These are phyloP conservation scores for Champsocephalus esox DNA, from an alignment of 2,797 vertebrate genomes.

Conservation along the genomic window DNA sequence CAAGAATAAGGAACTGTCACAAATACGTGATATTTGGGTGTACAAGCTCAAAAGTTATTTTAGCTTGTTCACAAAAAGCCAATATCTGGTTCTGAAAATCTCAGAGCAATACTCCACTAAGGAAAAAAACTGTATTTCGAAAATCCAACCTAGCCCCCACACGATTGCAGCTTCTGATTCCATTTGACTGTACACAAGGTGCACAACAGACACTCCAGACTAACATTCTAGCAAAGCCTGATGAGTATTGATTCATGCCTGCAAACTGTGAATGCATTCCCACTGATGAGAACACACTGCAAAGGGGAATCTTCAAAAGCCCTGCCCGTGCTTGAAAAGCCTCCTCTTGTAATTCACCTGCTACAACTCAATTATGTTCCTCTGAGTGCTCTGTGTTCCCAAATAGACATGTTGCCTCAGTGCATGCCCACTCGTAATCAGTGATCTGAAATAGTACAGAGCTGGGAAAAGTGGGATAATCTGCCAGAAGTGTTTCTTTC, in stretches of 20 bases:
- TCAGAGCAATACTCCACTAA: background rate
- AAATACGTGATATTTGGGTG: too few species aligned
- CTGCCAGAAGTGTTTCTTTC: background rate
- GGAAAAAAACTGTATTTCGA: constrained; percentile 6
- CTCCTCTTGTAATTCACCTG: constrained; percentile 53
- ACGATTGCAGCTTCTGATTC: constrained; percentile 21
- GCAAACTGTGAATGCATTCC: constrained; percentile 37
- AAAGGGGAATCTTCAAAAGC: constrained; percentile 59
- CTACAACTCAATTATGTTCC: constrained; percentile 34
- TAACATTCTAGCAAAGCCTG: constrained; percentile 42
- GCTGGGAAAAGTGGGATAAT: constrained; percentile 6
- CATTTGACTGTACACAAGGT: constrained; percentile 22
- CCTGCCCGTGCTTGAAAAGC: constrained; percentile 42
- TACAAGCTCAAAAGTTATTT: background rate
- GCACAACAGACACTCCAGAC: constrained; percentile 34
- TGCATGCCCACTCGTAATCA: constrained; percentile 14
- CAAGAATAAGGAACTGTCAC: too few species aligned
- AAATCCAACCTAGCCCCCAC: constrained; percentile 9
- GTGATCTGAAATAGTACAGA: constrained; percentile 8
- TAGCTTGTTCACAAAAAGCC: background rate
- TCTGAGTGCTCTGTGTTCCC: constrained; percentile 34
- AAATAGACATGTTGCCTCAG: constrained; percentile 29
- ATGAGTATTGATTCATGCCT: constrained; percentile 46
- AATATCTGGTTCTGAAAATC: constrained; percentile 4
- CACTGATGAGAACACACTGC: constrained; percentile 41